Percentiles rank a stretch among this genome's conserved stretches.
These are phyloP conservation scores for Halichoeres trimaculatus DNA, from an alignment of 2,113 vertebrate species.

Conservation along the genomic window DNA sequence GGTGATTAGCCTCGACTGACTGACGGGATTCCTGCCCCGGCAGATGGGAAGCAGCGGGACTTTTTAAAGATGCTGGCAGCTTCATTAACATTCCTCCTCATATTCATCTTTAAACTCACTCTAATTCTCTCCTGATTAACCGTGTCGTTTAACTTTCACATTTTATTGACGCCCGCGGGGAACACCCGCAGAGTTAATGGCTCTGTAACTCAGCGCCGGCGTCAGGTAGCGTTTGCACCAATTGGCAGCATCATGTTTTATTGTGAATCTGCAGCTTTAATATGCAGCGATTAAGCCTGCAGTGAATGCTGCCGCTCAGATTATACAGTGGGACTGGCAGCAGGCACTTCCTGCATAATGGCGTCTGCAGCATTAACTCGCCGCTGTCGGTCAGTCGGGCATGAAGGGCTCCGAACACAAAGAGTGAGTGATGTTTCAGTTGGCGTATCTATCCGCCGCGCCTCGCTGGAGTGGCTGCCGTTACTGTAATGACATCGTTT, in stretches of 20 bases:
- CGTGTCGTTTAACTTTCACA: slow-evolving; percentile 13
- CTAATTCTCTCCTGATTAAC: slow-evolving; percentile 31
- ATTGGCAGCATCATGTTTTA: background rate
- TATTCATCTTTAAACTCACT: slow-evolving; percentile 1
- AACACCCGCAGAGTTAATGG: background rate
- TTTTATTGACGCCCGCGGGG: slow-evolving; percentile 25
- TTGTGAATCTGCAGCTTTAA: slow-evolving; percentile 1
- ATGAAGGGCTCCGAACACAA: slow-evolving; percentile 49
- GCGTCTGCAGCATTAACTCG: slow-evolving; percentile 28
- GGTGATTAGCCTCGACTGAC: slow-evolving; percentile 12
- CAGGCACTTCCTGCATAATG: slow-evolving; percentile 30
- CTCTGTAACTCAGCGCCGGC: background rate
- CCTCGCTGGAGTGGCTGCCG: slow-evolving; percentile 8
- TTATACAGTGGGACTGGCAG: slow-evolving; percentile 14
- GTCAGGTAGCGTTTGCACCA: background rate
- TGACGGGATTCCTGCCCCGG: slow-evolving; percentile 21
- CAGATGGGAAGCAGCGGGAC: slow-evolving; percentile 27
- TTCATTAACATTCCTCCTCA: background rate
- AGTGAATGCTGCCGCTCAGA: background rate
- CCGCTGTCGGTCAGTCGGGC: slow-evolving; percentile 5
- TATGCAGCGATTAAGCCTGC: background rate
- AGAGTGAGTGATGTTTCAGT: slow-evolving; percentile 41
- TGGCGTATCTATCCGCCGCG: slow-evolving; percentile 1
- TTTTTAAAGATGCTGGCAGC: background rate
- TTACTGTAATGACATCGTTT: slow-evolving; percentile 61